Percentiles rank a stretch among this genome's conserved stretches.
Conservation (phyloP, 2,113 vertebrate species). For the Rissa tridactyla region DNA sequence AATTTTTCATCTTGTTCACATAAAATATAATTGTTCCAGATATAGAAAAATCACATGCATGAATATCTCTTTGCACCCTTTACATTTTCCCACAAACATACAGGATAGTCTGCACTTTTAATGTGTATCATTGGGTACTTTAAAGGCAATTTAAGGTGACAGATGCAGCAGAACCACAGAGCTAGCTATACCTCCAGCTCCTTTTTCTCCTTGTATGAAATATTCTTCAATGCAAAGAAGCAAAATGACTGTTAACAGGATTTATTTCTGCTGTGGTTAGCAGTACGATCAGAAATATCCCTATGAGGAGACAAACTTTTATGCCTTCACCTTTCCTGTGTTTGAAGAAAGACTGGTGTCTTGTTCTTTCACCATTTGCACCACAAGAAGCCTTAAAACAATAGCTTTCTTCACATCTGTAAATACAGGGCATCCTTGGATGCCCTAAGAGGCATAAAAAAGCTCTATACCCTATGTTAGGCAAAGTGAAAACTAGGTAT, state of each 20-base stretch:
- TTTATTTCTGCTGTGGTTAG: not conserved
- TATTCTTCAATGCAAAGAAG: not conserved
- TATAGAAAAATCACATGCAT: not conserved
- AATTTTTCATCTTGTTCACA: not conserved
- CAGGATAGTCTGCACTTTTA: not conserved
- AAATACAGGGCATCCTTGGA: not conserved
- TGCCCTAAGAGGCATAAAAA: not conserved
- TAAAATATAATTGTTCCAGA: not conserved
- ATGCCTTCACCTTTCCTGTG: not conserved
- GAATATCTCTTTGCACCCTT: not conserved
- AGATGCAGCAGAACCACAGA: not conserved
- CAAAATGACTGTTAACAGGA: not conserved
- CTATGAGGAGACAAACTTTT: not conserved
- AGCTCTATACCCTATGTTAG: not conserved
- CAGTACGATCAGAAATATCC: not conserved
- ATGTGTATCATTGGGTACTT: not conserved
- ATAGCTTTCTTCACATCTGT: not conserved
- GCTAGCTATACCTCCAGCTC: not conserved
- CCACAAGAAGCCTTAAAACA: not conserved
- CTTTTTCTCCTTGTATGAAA: not conserved
- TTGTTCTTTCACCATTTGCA: not conserved
- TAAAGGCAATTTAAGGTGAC: not conserved
- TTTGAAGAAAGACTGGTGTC: not conserved
- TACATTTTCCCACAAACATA: not conserved
- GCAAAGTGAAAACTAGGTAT: not conserved